Evolutionary conservation across 2,797 vertebrate genomes (phyloP).

Genomic region (Austrolebias charrua): DNA sequence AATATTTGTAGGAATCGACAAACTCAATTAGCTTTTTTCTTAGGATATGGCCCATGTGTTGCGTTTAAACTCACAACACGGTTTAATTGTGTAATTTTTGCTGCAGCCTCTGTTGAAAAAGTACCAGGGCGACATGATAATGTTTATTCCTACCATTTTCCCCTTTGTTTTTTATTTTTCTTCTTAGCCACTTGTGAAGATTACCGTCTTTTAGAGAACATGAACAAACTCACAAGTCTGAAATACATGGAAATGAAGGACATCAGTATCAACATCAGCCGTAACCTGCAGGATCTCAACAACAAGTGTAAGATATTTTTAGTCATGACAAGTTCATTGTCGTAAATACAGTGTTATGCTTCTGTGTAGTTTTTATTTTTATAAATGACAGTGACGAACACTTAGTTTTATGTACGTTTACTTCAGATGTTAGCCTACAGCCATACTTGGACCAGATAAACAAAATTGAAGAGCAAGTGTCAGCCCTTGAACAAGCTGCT

Average conservation of each 20-base stretch:
- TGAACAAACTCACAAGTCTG: slow-evolving; percentile 97
- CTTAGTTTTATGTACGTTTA: slow-evolving; percentile 23
- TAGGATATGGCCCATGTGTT: no score
- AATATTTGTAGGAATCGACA: no score
- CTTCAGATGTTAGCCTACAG: slow-evolving; percentile 92
- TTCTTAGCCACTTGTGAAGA: slow-evolving; percentile 94
- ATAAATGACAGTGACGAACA: neutral
- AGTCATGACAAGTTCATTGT: no score
- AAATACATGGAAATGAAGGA: slow-evolving; percentile 99
- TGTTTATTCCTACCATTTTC: neutral
- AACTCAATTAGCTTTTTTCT: no score
- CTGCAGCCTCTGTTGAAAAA: no score
- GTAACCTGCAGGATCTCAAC: slow-evolving; percentile 97
- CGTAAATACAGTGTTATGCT: neutral
- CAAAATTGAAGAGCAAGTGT: slow-evolving; percentile 95
- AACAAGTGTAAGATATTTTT: slow-evolving; percentile 88
- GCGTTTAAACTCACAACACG: no score
- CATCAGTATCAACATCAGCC: slow-evolving; percentile 97
- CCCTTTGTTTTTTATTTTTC: neutral
- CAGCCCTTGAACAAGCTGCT: slow-evolving; percentile 93
- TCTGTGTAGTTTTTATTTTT: neutral
- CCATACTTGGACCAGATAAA: slow-evolving; percentile 98
- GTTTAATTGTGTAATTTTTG: no score
- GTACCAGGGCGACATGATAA: no score
- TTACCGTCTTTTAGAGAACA: slow-evolving; percentile 96